Evolutionary conservation across 2,888 invertebrate genomes (phyloP).

Genomic region (Apantesis nais): DNA sequence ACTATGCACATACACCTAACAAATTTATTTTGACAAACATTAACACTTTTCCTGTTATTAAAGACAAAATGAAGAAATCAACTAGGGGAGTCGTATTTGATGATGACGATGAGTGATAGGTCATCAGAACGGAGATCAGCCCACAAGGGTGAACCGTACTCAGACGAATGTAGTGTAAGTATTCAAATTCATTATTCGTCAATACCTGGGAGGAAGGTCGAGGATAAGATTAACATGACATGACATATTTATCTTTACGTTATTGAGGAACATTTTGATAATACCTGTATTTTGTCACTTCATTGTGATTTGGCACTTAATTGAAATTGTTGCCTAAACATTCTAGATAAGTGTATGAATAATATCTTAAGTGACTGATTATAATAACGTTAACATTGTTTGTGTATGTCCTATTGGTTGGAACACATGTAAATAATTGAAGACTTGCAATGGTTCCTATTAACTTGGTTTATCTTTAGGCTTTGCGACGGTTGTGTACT

Average conservation of each 20-base stretch:
- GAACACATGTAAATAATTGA: neutral
- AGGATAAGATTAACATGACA: neutral
- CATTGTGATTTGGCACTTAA: neutral
- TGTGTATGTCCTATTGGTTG: neutral
- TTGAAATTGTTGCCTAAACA: neutral
- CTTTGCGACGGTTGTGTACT: neutral
- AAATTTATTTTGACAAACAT: no score
- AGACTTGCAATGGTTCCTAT: neutral
- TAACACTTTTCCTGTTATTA: neutral
- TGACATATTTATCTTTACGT: neutral
- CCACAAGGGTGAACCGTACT: neutral
- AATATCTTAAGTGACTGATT: neutral
- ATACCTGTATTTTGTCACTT: neutral
- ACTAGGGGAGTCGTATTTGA: neutral
- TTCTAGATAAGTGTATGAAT: neutral
- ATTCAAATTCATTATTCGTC: neutral
- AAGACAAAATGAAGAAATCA: neutral
- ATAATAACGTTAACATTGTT: neutral
- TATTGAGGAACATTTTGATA: neutral
- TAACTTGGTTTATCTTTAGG: neutral
- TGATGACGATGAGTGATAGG: neutral
- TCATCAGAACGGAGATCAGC: neutral
- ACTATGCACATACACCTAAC: neutral
- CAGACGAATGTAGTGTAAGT: neutral
- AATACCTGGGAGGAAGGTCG: neutral